These are phyloP conservation scores for Tachysurus vachellii DNA, from an alignment of 2,113 vertebrate species.

Conservation along the genomic window DNA sequence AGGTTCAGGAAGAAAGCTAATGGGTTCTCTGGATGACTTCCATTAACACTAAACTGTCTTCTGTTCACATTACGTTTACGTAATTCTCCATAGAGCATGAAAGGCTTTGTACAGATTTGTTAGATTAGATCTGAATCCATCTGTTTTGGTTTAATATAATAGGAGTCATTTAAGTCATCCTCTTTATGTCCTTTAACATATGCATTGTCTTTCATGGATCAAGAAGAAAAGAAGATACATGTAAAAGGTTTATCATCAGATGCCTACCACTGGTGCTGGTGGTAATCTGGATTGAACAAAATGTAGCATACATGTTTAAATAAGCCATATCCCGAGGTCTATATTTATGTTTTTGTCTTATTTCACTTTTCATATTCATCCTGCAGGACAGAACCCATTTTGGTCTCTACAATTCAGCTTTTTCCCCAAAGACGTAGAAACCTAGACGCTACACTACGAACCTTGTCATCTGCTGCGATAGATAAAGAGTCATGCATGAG, in stretches of 20 bases:
- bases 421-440: neutral
- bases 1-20: conserved; percentile 47
- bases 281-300: neutral
- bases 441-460: neutral
- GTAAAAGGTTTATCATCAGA: neutral
- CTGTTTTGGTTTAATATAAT: neutral
- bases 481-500: neutral
- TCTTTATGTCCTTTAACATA: neutral
- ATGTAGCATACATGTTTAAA: neutral
- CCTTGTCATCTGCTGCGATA: neutral
- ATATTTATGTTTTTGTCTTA: neutral
- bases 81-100: neutral
- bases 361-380: neutral
- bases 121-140: neutral
- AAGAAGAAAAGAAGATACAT: neutral
- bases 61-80: neutral
- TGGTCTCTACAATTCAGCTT: neutral
- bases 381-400: neutral
- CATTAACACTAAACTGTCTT: conserved; percentile 28
- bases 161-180: neutral
- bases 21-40: conserved; percentile 58
- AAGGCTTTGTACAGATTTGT: neutral
- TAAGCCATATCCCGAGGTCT: neutral
- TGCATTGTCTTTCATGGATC: neutral
- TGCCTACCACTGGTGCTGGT: neutral